Conservation (phyloP, 2,888 invertebrate genomes). For the Julus scanicus region DNA sequence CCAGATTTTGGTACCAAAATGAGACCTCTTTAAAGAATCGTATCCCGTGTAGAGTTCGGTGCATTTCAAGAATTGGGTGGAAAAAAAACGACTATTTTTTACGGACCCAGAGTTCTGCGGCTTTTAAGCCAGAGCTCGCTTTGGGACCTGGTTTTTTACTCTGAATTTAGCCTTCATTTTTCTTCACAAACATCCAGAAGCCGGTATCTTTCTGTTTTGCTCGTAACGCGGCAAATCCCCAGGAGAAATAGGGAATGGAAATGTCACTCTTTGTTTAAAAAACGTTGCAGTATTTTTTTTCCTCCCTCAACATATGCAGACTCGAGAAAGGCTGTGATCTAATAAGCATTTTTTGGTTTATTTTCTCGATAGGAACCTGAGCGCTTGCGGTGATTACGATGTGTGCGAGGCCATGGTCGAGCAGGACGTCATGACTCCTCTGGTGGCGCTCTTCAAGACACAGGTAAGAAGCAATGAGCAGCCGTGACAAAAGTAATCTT, state of each 20-base stretch:
- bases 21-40: too few species aligned
- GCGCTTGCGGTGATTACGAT: conserved; percentile 71
- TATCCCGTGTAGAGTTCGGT: too few species aligned
- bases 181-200: not conserved
- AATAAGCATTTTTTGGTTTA: conserved; percentile 53
- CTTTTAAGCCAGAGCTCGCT: not conserved
- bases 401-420: conserved; percentile 75
- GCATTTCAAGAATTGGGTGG: not conserved
- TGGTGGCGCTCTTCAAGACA: conserved; percentile 72
- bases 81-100: not conserved
- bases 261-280: not conserved
- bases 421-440: conserved; percentile 78
- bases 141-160: not conserved
- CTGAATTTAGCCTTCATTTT: not conserved
- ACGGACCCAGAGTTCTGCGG: not conserved
- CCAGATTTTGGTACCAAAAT: too few species aligned
- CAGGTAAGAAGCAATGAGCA: conserved; percentile 65
- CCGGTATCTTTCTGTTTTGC: not conserved
- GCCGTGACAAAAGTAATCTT: not conserved
- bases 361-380: conserved; percentile 71
- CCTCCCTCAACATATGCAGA: not conserved
- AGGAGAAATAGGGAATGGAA: conserved; percentile 16
- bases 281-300: not conserved
- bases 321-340: not conserved
- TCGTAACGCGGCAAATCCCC: not conserved